Conservation (phyloP, 2,888 invertebrate species). For the Cyaniris semiargus region DNA sequence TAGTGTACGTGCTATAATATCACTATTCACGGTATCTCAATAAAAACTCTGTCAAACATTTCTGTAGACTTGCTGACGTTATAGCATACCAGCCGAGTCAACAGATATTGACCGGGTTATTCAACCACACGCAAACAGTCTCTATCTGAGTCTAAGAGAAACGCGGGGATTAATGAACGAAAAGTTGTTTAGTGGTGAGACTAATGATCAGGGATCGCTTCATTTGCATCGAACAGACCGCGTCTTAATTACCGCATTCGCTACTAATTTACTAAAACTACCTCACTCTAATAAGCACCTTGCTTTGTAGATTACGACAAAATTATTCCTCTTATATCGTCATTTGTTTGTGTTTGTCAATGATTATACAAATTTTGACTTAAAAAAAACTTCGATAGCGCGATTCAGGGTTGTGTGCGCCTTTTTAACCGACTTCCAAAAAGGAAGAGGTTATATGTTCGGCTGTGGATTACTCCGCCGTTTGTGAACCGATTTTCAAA, state of each 20-base stretch:
- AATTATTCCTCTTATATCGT: background rate
- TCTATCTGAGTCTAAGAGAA: constrained; percentile 42
- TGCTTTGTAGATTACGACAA: background rate
- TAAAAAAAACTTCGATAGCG: too few relatives aligned
- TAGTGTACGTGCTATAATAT: too few relatives aligned
- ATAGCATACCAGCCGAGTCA: too few relatives aligned
- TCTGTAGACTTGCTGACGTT: too few relatives aligned
- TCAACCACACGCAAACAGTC: background rate
- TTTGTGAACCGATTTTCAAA: too few relatives aligned
- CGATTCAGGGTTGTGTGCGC: too few relatives aligned
- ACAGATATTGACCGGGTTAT: too few relatives aligned
- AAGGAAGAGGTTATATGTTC: too few relatives aligned
- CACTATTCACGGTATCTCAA: background rate
- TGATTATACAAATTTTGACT: background rate
- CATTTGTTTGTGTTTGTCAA: background rate
- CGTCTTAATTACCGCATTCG: constrained; percentile 77
- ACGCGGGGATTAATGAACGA: constrained; percentile 73
- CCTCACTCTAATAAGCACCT: background rate
- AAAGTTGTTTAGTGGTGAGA: constrained; percentile 74
- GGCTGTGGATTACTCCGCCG: too few relatives aligned
- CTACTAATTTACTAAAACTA: constrained; percentile 74
- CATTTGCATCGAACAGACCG: constrained; percentile 78
- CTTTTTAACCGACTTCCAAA: too few relatives aligned
- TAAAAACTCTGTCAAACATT: background rate
- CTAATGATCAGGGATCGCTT: constrained; percentile 73